Conservation (phyloP, 2,797 vertebrate genomes). For the Aplochiton taeniatus region DNA sequence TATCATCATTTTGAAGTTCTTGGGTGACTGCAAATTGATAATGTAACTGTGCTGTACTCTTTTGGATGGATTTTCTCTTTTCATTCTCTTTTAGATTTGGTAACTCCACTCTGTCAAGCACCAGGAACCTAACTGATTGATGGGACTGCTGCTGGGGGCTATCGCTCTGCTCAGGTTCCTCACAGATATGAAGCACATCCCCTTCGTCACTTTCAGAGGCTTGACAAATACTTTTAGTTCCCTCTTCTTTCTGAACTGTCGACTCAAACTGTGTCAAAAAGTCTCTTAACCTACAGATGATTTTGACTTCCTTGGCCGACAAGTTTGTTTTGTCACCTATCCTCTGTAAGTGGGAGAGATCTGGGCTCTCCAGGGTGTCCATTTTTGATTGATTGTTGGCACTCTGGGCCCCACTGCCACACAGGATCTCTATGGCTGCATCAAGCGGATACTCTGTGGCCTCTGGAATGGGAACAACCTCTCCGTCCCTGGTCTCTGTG, state of each 20-base stretch:
- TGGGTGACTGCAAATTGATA: too few relatives aligned
- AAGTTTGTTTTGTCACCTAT: conserved; percentile 20
- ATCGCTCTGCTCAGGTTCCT: background rate
- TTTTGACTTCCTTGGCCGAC: conserved; percentile 37
- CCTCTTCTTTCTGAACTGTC: conserved; percentile 37
- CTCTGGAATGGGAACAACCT: conserved; percentile 3
- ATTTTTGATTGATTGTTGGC: background rate
- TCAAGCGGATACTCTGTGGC: conserved; percentile 15
- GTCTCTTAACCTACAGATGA: conserved; percentile 49
- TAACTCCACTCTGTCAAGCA: background rate
- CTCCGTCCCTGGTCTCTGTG: conserved; percentile 1
- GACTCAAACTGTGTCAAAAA: conserved; percentile 51
- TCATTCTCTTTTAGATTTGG: background rate
- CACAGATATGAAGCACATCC: conserved; percentile 4
- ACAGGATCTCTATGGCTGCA: conserved; percentile 11
- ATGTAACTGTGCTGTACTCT: too few relatives aligned
- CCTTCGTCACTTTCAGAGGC: conserved; percentile 17
- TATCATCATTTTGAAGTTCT: too few relatives aligned
- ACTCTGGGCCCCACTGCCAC: conserved; percentile 15
- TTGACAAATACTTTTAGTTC: conserved; percentile 4
- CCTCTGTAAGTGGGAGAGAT: conserved; percentile 9
- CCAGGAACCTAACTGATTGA: conserved; percentile 1
- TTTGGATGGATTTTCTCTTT: too few relatives aligned
- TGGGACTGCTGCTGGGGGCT: background rate
- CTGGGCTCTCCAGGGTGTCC: conserved; percentile 2